A percentile compares a stretch with the other conserved stretches of the same genome.
Conservation (phyloP, 1,140 invertebrate genomes). For the Doryteuthis pealeii region DNA sequence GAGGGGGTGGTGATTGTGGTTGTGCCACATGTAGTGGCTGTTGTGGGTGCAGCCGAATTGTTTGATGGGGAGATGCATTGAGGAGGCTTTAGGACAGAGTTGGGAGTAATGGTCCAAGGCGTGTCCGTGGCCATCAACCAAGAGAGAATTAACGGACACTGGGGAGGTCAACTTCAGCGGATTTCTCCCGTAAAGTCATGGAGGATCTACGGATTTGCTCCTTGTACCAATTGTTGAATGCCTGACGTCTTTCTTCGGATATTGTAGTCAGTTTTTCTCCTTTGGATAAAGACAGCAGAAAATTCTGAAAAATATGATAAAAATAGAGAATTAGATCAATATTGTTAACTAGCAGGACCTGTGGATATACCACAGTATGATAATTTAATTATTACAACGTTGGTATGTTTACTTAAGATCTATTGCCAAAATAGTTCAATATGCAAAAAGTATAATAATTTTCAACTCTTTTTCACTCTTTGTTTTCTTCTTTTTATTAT, state of each 20-base stretch:
- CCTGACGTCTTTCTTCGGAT: conserved; percentile 51
- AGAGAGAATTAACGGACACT: conserved; percentile 12
- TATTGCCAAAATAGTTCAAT: too few relatives aligned
- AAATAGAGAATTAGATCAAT: too few relatives aligned
- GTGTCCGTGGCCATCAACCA: conserved; percentile 8
- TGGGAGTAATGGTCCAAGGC: conserved; percentile 16
- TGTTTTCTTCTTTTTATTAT: too few relatives aligned
- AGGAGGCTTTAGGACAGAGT: background rate
- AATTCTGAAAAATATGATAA: conserved; percentile 35
- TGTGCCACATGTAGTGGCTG: conserved; percentile 11
- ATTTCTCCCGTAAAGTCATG: background rate
- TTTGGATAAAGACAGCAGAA: conserved; percentile 43
- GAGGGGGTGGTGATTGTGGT: background rate
- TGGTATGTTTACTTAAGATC: too few relatives aligned
- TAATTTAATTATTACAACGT: too few relatives aligned
- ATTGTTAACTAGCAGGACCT: too few relatives aligned
- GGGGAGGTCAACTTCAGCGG: conserved; percentile 2
- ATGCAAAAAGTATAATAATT: too few relatives aligned
- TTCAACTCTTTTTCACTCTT: too few relatives aligned
- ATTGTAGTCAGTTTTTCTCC: conserved; percentile 48
- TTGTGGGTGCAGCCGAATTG: conserved; percentile 19
- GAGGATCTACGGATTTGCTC: conserved; percentile 49
- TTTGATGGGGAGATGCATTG: conserved; percentile 5
- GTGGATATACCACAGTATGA: too few relatives aligned
- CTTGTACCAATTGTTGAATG: conserved; percentile 61